Base-by-base conservation (phyloP, 2,888 invertebrate genomes). In the Ctena decussata region DNA sequence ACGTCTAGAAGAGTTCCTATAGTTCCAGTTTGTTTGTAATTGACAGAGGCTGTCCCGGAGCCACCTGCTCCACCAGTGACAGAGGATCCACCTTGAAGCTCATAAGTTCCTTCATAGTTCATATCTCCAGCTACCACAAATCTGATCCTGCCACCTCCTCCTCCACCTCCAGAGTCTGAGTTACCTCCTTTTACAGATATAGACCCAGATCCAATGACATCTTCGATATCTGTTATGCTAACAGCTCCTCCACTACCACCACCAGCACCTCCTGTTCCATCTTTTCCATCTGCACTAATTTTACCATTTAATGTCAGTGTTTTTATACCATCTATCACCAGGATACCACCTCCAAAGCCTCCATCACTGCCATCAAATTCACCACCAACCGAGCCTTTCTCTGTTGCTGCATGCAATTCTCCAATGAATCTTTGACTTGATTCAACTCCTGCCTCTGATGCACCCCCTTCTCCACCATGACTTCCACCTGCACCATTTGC, bases 381-480 rank as follows among this genome's bases (percentile, higher is more conserved):
- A 1, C 93, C 92, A 60, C 93, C 93, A 27, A 84, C 84, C 0
- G 91, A 89, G 12, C 93, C 92, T 71, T 76, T 60, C 11, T 75
- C 53, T 15, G 57, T 77, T 15, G 90, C 87, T 15, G 73, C 69
- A 32, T 83, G 80, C 18, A 53, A 60, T 5, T 73, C 74, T 12
- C 90, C 92, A 44, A 84, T 82, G 72, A 82, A 86, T 12, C 77
- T 77, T 41, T 37, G 53, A 24, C 57, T 24, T 18, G 90, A 84
- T 53, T 44, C 21, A 12, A 73, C 53, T 18, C 80, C 81, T 44
- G 80, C 71, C n/a, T 11, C 41, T 0, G 91, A 85, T 0, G 27
- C n/a, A 12, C 93, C 93, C 41, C 93, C 93, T 35, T 84, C 81
- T n/a, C 93, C 93, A 32, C 93, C 93, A 86, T 90, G 77, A 69